phyloP scores from a whole-genome alignment of 2,797 vertebrate genomes.

The Malurus leucopterus region DNA sequence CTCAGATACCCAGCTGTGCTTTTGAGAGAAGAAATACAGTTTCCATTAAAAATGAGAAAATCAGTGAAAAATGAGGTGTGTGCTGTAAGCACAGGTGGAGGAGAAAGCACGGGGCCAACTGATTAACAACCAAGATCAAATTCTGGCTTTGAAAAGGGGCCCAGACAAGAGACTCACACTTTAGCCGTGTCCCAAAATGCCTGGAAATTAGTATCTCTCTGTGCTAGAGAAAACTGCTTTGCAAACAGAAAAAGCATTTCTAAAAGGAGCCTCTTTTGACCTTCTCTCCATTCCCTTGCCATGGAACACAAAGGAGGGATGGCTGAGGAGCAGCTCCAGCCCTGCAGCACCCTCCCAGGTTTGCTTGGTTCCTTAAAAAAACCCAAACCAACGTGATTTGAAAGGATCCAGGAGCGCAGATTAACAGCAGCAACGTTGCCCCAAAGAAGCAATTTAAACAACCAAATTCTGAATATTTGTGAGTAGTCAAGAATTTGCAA shows the following conservation, averaged over 20 bases:
- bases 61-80: not conserved
- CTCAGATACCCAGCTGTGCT: not conserved
- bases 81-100: not conserved
- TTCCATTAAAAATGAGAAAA: not conserved
- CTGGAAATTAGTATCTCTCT: not conserved
- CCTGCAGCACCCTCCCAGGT: not conserved
- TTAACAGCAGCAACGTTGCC: not conserved
- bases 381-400: rapidly evolving
- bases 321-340: not conserved
- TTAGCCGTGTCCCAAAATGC: not conserved
- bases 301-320: rapidly evolving
- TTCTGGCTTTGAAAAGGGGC: not conserved
- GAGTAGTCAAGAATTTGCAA: not conserved
- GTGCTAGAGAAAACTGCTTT: not conserved
- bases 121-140: not conserved
- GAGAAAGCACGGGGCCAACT: rapidly evolving
- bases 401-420: not conserved
- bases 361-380: not conserved
- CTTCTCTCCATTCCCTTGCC: not conserved
- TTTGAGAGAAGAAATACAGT: no score
- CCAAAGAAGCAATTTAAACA: not conserved
- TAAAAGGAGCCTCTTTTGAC: not conserved
- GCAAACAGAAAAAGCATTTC: not conserved
- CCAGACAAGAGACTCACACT: not conserved
- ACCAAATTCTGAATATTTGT: not conserved